A percentile compares a stretch with the other conserved stretches of the same genome.
Conservation (phyloP, 2,797 vertebrate species). For the Intellagama lesueurii region DNA sequence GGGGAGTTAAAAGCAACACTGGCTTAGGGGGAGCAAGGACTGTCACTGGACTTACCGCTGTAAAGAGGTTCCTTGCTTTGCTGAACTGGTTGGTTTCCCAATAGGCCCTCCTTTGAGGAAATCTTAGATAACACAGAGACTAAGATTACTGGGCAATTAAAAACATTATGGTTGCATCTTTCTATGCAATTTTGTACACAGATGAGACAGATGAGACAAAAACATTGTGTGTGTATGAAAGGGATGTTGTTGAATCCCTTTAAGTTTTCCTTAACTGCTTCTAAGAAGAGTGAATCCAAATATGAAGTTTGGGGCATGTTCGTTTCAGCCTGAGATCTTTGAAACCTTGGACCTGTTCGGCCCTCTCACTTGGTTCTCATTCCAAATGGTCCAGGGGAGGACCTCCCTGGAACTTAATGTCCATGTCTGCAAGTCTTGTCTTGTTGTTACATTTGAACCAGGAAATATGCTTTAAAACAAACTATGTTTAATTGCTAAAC, state of each 20-base stretch:
- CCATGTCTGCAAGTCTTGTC: not conserved
- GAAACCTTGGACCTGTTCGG: not conserved
- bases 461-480: not conserved
- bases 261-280: constrained; percentile 12
- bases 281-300: constrained; percentile 34
- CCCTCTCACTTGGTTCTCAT: not conserved
- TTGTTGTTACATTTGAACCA: not conserved
- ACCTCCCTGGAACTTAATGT: not conserved
- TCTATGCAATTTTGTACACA: not conserved
- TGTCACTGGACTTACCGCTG: not conserved
- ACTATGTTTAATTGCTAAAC: not conserved
- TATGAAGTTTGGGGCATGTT: constrained; percentile 37
- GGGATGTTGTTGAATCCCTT: not conserved
- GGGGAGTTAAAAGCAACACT: too few relatives aligned
- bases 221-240: not conserved
- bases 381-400: not conserved
- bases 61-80: not conserved
- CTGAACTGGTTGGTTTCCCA: not conserved
- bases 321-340: constrained; percentile 19
- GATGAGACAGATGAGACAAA: not conserved
- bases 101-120: not conserved
- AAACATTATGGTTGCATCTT: not conserved
- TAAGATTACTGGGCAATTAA: not conserved
- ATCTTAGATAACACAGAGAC: not conserved
- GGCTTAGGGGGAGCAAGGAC: not conserved